Percentiles rank a stretch among this genome's conserved stretches.
Evolutionary conservation across 2,113 vertebrate genomes (phyloP).

Genomic region (Syngnathus floridae): DNA sequence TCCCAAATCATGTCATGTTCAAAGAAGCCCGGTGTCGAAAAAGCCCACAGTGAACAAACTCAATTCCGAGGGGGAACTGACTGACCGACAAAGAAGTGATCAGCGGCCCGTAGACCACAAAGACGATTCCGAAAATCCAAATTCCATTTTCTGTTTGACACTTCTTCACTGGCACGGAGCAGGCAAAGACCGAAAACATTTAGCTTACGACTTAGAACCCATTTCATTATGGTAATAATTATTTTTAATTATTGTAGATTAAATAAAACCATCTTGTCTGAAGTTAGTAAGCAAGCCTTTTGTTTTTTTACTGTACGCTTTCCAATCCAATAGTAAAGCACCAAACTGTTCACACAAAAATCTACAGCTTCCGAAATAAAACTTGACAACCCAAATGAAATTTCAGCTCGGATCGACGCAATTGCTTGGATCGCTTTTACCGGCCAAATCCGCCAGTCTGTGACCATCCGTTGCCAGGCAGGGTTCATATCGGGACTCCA

Average conservation of each 20-base stretch:
- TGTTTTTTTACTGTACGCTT: too few species aligned
- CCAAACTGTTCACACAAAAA: too few species aligned
- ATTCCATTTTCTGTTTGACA: not conserved
- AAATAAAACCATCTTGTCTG: too few species aligned
- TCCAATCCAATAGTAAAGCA: too few species aligned
- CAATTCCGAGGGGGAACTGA: not conserved
- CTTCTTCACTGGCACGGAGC: not conserved
- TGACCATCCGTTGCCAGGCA: too few species aligned
- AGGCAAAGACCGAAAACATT: not conserved
- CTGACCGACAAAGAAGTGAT: conserved; percentile 1
- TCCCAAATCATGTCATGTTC: conserved; percentile 8
- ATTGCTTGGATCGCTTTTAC: not conserved
- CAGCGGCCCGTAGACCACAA: not conserved
- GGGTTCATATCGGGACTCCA: too few species aligned
- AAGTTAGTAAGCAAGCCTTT: too few species aligned
- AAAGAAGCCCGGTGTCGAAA: not conserved
- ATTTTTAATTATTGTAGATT: too few species aligned
- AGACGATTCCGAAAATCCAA: not conserved
- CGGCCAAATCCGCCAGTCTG: too few species aligned
- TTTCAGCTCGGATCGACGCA: not conserved
- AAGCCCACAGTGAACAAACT: conserved; percentile 1
- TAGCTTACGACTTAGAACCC: too few species aligned
- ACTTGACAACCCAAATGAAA: too few species aligned
- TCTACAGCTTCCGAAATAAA: too few species aligned
- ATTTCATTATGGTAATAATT: not conserved